Evolutionary conservation across 2,797 vertebrate genomes (phyloP).

Genomic region (Sphenopsis melanotis): DNA sequence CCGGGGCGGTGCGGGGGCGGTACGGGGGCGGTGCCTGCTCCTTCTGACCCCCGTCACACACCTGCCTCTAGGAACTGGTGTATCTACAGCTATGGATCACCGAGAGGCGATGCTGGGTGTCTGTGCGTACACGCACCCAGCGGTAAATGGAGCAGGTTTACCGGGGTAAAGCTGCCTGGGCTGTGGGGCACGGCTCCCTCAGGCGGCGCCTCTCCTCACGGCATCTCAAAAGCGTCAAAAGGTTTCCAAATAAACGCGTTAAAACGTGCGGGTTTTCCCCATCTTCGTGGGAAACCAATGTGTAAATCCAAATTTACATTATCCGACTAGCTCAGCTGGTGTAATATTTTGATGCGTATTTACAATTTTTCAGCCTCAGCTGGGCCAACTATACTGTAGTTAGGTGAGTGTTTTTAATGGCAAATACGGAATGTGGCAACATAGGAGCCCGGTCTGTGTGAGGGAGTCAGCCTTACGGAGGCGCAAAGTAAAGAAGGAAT

Average conservation of each 20-base stretch:
- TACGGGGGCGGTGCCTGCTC: background rate
- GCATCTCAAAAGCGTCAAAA: fast-evolving
- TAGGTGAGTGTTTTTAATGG: background rate
- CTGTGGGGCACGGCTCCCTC: fast-evolving
- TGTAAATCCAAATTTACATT: background rate
- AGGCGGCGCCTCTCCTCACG: background rate
- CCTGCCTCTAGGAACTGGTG: fast-evolving
- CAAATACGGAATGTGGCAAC: background rate
- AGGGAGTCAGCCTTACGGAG: background rate
- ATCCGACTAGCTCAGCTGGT: background rate
- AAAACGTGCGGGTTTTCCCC: fast-evolving
- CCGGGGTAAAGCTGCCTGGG: fast-evolving
- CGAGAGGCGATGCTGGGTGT: fast-evolving
- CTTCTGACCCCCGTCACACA: fast-evolving
- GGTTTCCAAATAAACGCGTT: background rate
- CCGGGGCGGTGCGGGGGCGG: background rate
- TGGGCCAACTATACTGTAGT: background rate
- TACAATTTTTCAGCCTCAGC: background rate
- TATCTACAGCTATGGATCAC: fast-evolving
- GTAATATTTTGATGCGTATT: background rate
- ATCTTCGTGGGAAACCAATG: fast-evolving
- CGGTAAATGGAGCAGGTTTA: fast-evolving
- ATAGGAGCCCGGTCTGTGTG: background rate
- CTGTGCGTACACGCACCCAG: fast-evolving
- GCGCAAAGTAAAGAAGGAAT: background rate